Conservation (phyloP, 2,888 invertebrate species). For the Lomographa bimaculata region DNA sequence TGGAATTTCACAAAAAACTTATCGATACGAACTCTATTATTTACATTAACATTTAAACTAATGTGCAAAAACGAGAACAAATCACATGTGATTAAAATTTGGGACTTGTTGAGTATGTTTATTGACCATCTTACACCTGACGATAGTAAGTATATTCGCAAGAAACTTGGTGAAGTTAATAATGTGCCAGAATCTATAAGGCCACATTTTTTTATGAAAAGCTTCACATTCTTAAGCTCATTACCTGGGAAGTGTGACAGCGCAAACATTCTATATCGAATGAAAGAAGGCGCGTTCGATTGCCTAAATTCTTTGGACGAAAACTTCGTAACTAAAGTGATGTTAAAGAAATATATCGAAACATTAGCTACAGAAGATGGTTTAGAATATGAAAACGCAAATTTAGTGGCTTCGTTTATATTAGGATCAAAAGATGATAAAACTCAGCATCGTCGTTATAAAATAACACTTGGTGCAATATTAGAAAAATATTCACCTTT, state of each 20-base stretch:
- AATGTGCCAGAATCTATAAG: conserved; percentile 39
- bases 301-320: conserved; percentile 43
- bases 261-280: conserved; percentile 25
- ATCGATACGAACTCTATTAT: conserved; percentile 48
- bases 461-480: conserved; percentile 36
- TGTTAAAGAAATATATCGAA: conserved; percentile 35
- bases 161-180: conserved; percentile 36
- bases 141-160: conserved; percentile 49
- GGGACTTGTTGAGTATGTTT: conserved; percentile 46
- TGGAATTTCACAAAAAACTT: conserved; percentile 52
- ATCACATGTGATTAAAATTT: conserved; percentile 37
- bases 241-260: conserved; percentile 39
- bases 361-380: conserved; percentile 29
- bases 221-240: conserved; percentile 43
- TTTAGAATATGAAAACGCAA: conserved; percentile 11
- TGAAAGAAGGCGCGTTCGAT: conserved; percentile 30
- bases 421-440: conserved; percentile 39
- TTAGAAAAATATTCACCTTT: conserved; percentile 36
- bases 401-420: conserved; percentile 37
- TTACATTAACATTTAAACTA: conserved; percentile 43
- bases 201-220: conserved; percentile 45
- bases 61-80: conserved; percentile 43
- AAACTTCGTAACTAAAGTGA: conserved; percentile 41
- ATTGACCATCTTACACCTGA: conserved; percentile 50
- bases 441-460: conserved; percentile 39